Evolutionary conservation across 2,113 vertebrate species (phyloP).

Genomic region (Burhinus bistriatus): DNA sequence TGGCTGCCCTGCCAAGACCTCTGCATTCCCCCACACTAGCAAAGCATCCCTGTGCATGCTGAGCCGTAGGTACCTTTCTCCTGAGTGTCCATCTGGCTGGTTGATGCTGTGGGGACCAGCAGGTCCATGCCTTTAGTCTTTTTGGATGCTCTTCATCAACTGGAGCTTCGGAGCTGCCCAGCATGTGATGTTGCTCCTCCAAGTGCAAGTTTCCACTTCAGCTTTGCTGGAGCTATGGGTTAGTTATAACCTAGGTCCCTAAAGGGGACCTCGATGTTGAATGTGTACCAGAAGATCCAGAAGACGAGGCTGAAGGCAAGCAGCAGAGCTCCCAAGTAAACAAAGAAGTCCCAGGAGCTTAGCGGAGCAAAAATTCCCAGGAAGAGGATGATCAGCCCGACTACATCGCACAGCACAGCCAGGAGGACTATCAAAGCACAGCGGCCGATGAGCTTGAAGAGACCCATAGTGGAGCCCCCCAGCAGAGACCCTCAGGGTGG

Average conservation of each 20-base stretch:
- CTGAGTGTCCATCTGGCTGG: background rate
- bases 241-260: slow-evolving; percentile 64
- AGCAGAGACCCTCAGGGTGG: background rate
- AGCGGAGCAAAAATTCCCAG: slow-evolving; percentile 78
- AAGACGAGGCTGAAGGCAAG: slow-evolving; percentile 84
- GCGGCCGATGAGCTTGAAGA: background rate
- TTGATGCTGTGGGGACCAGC: background rate
- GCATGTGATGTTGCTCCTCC: background rate
- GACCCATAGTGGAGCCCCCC: background rate
- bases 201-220: rapidly evolving
- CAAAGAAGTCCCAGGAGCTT: slow-evolving; percentile 86
- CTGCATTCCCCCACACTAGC: background rate
- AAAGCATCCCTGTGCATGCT: background rate
- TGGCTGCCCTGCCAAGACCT: background rate
- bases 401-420: slow-evolving; percentile 74
- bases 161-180: background rate
- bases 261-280: slow-evolving; percentile 76
- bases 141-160: background rate
- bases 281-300: slow-evolving; percentile 88
- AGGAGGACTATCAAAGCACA: slow-evolving; percentile 60
- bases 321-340: slow-evolving; percentile 80
- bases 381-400: slow-evolving; percentile 79
- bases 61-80: slow-evolving; percentile 13
- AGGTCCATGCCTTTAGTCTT: background rate
- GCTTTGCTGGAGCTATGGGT: rapidly evolving